Evolutionary conservation across 2,797 vertebrate species (phyloP).

Genomic region (Catamblyrhynchus diadema): DNA sequence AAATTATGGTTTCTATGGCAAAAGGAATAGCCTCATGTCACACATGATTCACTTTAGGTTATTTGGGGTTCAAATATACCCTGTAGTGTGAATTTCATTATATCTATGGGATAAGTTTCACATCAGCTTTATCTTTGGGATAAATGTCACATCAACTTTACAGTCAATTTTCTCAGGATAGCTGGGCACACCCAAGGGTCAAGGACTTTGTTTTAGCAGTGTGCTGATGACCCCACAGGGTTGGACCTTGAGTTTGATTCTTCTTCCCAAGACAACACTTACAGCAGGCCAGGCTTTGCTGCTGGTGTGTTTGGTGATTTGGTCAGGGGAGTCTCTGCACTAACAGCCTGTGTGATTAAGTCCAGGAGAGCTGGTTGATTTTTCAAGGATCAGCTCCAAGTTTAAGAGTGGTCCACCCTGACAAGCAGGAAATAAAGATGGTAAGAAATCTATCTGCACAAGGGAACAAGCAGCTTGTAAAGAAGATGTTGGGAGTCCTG

Average conservation of each 20-base stretch:
- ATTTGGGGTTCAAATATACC: not conserved
- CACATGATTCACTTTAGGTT: not conserved
- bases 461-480: not conserved
- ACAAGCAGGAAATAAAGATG: not conserved
- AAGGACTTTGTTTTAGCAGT: not conserved
- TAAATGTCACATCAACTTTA: not conserved
- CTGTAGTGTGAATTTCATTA: not conserved
- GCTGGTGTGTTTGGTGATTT: not conserved
- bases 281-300: not conserved
- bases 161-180: not conserved
- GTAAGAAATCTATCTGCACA: not conserved
- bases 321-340: not conserved
- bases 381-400: not conserved
- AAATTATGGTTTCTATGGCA: not conserved
- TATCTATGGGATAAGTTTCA: not conserved
- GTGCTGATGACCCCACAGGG: not conserved
- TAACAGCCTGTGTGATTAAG: not conserved
- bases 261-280: not conserved
- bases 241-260: not conserved
- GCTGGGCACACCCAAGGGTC: not conserved
- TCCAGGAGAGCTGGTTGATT: not conserved
- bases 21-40: not conserved
- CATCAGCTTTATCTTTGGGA: not conserved
- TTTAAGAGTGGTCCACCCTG: not conserved
- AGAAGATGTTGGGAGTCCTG: not conserved